phyloP scores from a whole-genome alignment of 2,113 vertebrate species.

The Cepphus grylle region DNA sequence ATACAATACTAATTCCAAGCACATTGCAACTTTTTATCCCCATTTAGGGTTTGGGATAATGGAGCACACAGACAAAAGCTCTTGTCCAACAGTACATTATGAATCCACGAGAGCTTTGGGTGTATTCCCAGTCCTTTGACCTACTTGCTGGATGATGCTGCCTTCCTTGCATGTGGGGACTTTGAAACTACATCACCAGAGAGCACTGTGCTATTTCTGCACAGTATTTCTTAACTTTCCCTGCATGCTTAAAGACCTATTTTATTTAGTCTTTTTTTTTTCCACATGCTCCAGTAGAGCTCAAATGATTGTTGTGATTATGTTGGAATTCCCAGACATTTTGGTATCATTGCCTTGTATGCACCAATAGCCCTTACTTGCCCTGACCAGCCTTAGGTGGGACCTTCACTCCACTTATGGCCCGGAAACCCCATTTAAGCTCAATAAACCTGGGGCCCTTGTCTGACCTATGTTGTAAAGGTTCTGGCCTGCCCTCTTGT shows the following conservation, averaged over 20 bases:
- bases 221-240: background rate
- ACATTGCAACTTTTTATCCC: background rate
- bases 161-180: background rate
- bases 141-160: background rate
- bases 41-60: background rate
- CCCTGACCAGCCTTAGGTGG: background rate
- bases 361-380: background rate
- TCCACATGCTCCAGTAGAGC: background rate
- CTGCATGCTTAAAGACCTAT: background rate
- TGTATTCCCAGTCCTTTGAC: background rate
- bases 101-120: background rate
- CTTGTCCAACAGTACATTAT: background rate
- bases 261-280: background rate
- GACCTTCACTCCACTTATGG: background rate
- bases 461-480: background rate
- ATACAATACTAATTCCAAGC: background rate
- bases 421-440: background rate
- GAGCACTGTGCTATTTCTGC: constrained; percentile 9
- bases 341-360: background rate
- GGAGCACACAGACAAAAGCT: background rate
- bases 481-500: background rate
- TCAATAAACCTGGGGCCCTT: background rate
- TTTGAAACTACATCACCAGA: background rate
- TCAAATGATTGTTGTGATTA: background rate
- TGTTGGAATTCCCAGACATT: background rate